Evolutionary conservation across 2,113 vertebrate species (phyloP).

Genomic region (Eptesicus fuscus): DNA sequence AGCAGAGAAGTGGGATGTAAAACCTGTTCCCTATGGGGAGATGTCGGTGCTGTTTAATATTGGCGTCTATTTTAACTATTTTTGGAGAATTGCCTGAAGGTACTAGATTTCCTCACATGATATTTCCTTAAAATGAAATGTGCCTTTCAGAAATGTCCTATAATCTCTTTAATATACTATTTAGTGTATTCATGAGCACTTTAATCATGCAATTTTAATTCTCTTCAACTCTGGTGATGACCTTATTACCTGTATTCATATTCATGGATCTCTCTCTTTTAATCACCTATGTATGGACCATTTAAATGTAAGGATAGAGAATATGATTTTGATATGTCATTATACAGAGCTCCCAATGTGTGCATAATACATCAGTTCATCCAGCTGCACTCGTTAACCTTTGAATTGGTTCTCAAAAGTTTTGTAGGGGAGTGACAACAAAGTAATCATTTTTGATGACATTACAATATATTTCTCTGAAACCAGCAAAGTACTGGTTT

Average conservation of each 20-base stretch:
- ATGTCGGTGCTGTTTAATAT: neutral
- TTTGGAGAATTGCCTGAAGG: neutral
- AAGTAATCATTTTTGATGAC: neutral
- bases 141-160: neutral
- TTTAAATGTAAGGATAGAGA: neutral
- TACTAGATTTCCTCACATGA: neutral
- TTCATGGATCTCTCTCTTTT: neutral
- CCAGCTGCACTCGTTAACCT: neutral
- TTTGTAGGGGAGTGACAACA: neutral
- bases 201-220: neutral
- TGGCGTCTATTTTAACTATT: neutral
- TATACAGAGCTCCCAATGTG: neutral
- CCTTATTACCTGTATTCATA: neutral
- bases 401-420: neutral
- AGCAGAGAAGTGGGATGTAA: neutral
- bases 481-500: neutral
- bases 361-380: neutral
- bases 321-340: neutral
- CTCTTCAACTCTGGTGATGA: neutral
- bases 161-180: neutral
- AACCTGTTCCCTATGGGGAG: neutral
- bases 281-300: neutral
- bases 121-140: neutral
- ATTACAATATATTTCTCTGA: neutral
- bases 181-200: neutral